Conservation (phyloP, 2,888 invertebrate species). For the Psylliodes chrysocephalus region DNA sequence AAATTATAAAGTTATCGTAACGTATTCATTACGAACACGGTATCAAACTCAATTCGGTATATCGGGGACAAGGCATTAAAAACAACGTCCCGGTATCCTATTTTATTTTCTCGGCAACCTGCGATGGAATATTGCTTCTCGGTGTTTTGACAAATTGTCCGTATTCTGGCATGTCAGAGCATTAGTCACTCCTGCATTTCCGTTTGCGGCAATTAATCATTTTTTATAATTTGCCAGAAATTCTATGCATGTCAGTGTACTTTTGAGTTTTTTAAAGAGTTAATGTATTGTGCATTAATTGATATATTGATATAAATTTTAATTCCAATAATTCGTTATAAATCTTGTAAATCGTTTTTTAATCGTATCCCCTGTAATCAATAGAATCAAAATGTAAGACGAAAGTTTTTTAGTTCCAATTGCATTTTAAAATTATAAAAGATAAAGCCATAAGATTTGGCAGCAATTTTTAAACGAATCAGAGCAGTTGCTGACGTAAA, state of each 20-base stretch:
- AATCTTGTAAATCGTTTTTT: no score
- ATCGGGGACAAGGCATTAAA: slow-evolving; percentile 42
- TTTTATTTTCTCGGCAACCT: slow-evolving; percentile 39
- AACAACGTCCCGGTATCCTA: slow-evolving; percentile 35
- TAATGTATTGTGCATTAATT: slow-evolving; percentile 24
- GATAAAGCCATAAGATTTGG: no score
- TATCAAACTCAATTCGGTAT: slow-evolving; percentile 43
- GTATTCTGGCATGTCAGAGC: slow-evolving; percentile 42
- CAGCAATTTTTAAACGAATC: no score
- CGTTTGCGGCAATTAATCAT: slow-evolving; percentile 39
- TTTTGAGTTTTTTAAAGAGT: slow-evolving; percentile 26
- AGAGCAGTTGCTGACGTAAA: no score
- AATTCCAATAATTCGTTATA: no score
- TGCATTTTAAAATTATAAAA: no score
- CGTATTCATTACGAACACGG: slow-evolving; percentile 42
- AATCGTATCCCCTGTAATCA: no score
- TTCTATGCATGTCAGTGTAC: slow-evolving; percentile 19
- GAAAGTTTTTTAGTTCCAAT: no score
- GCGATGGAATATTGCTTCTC: slow-evolving; percentile 41
- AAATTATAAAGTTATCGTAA: slow-evolving; percentile 43
- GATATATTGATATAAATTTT: slow-evolving; percentile 19
- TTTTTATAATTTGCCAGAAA: slow-evolving; percentile 41
- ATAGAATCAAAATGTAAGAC: no score
- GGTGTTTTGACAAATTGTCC: slow-evolving; percentile 45
- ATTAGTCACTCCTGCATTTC: slow-evolving; percentile 43